A percentile compares a stretch with the other conserved stretches of the same genome.
Conservation (phyloP, 2,113 vertebrate species). For the Andinoacara biseriatus region DNA sequence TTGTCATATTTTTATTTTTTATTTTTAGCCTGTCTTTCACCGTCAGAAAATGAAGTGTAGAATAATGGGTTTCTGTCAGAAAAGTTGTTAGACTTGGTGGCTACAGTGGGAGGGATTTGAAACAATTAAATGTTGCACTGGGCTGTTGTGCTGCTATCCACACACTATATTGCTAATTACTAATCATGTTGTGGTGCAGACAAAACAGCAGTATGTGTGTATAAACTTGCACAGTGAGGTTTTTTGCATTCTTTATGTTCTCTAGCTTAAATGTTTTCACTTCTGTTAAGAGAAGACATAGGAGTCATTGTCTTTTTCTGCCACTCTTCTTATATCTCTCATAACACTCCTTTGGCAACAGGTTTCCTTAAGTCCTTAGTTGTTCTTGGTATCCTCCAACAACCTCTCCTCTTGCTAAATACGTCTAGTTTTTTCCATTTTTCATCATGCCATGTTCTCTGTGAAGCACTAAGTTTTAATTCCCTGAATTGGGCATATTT, state of each 20-base stretch:
- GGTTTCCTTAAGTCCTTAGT: neutral
- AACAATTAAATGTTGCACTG: neutral
- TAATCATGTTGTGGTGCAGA: neutral
- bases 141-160: neutral
- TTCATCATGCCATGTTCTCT: neutral
- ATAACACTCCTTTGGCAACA: neutral
- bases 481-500: neutral
- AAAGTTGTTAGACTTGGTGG: neutral
- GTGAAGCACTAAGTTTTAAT: neutral
- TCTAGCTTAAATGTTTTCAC: slow-evolving; percentile 1
- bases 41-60: neutral
- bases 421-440: neutral
- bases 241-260: neutral
- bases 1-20: neutral
- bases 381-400: neutral
- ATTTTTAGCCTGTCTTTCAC: neutral
- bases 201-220: neutral
- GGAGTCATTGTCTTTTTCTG: neutral
- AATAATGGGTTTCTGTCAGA: neutral
- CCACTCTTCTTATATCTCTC: neutral
- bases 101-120: neutral
- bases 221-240: neutral
- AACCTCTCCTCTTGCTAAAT: neutral
- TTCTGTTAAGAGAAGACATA: slow-evolving; percentile 1
- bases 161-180: neutral